These are phyloP conservation scores for Drosophila quinaria DNA, from an alignment of 2,888 invertebrate genomes.

Conservation along the genomic window DNA sequence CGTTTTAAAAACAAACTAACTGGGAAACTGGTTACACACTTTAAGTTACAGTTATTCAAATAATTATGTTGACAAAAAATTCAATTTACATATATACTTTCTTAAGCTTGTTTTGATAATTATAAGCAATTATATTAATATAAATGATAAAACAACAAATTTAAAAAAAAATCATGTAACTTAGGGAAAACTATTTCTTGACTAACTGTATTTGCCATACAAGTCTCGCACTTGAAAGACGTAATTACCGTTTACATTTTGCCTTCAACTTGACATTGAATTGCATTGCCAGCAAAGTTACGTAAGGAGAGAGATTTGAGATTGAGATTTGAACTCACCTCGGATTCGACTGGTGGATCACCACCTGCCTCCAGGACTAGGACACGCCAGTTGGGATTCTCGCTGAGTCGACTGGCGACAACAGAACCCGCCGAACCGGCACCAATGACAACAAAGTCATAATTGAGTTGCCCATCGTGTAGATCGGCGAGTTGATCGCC, in stretches of 20 bases:
- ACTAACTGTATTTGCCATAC: not conserved
- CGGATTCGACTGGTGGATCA: constrained; percentile 85
- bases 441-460: constrained; percentile 86
- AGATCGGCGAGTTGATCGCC: constrained; percentile 40
- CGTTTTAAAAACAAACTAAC: not conserved
- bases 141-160: too few relatives aligned
- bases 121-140: too few relatives aligned
- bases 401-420: constrained; percentile 86
- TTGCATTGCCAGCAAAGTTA: not conserved
- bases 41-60: not conserved
- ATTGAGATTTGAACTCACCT: constrained; percentile 64
- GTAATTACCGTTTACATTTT: not conserved
- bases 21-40: not conserved
- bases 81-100: not conserved
- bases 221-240: not conserved
- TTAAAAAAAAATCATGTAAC: too few relatives aligned
- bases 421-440: constrained; percentile 86
- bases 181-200: not conserved
- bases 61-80: not conserved
- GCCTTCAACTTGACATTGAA: constrained; percentile 7
- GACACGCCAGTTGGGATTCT: constrained; percentile 85
- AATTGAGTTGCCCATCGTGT: constrained; percentile 59
- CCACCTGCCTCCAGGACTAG: constrained; percentile 87
- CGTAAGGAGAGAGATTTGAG: not conserved
- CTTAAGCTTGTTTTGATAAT: too few relatives aligned